Base-by-base conservation (phyloP, 2,888 invertebrate genomes). In the Tiliacea aurago region DNA sequence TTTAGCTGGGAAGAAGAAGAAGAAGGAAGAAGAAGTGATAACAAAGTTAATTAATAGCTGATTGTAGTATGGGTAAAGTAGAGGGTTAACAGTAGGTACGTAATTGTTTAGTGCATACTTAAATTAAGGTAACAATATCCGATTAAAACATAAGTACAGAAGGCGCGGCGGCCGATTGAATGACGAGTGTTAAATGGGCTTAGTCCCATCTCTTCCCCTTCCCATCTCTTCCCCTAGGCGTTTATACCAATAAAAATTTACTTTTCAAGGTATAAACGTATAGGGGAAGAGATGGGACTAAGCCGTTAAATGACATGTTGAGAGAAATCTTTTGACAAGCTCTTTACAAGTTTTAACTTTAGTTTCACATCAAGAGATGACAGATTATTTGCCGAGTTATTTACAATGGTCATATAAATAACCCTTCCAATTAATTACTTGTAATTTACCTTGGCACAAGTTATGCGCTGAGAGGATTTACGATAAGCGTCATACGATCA, bases 401-500 rank as follows among this genome's bases (percentile, higher is more conserved):
- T 70, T 69, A 76, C 56, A 73, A 79, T 67, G 6, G 33, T 45
- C 62, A 33, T 70, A 84, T 80, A 81, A 74, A 80, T 81, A 83
- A 67, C 51, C 13, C 47, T 70, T 64, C 5, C 20, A 80, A 81
- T 84, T 72, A 70, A 84, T 77, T 77, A 81, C 47, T 71, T 66
- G 62, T 84, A 69, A 83, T 72, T 78, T 84, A 74, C 66, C 69
- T 84, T 74, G 82, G 73, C 71, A 83, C 58, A 63, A 78, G 83
- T 49, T 77, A 82, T 81, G 73, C 68, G 56, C 55, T n/a, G 28
- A 62, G 76, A 81, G 71, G 78, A 83, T 83, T 83, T 81, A 84
- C 71, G 77, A 82, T 68, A 68, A 41, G 47, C 58, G 58, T 68
- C 66, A 68, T 63, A 62, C 49, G 51, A 49, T 63, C 56, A 81